Conservation (phyloP, 1,140 invertebrate species). For the Drosophila parvula region DNA sequence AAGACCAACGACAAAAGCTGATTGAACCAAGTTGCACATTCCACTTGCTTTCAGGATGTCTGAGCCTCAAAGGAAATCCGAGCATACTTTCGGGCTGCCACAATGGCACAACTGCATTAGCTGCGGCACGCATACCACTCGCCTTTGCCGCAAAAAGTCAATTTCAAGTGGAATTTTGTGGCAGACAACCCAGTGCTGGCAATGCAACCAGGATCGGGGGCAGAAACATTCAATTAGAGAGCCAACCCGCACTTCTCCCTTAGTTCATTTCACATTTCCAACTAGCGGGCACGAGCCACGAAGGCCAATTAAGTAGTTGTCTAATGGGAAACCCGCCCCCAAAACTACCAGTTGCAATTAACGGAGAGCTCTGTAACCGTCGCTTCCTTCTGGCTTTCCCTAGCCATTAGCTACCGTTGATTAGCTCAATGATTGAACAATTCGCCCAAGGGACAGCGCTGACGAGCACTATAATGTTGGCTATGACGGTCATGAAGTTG, state of each 20-base stretch:
- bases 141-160: conserved; percentile 28
- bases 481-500: background rate
- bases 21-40: conserved; percentile 9
- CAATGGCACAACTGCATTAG: conserved; percentile 28
- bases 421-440: conserved; percentile 71
- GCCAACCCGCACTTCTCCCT: conserved; percentile 11
- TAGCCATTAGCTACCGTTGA: conserved; percentile 48
- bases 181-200: background rate
- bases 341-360: conserved; percentile 51
- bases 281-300: background rate
- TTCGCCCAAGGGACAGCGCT: conserved; percentile 43
- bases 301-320: conserved; percentile 66
- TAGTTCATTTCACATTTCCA: background rate
- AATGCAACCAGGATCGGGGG: conserved; percentile 18
- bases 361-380: background rate
- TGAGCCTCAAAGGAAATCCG: conserved; percentile 9
- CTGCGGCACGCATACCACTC: conserved; percentile 1
- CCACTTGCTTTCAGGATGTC: background rate
- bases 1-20: background rate
- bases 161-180: conserved; percentile 32
- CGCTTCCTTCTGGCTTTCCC: conserved; percentile 6
- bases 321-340: conserved; percentile 43
- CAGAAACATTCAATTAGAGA: conserved; percentile 50
- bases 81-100: conserved; percentile 11
- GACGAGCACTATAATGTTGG: conserved; percentile 1